Evolutionary conservation across 2,113 vertebrate genomes (phyloP), one percentile per base, ranked within the genome.

Genomic region (Neogale vison): DNA sequence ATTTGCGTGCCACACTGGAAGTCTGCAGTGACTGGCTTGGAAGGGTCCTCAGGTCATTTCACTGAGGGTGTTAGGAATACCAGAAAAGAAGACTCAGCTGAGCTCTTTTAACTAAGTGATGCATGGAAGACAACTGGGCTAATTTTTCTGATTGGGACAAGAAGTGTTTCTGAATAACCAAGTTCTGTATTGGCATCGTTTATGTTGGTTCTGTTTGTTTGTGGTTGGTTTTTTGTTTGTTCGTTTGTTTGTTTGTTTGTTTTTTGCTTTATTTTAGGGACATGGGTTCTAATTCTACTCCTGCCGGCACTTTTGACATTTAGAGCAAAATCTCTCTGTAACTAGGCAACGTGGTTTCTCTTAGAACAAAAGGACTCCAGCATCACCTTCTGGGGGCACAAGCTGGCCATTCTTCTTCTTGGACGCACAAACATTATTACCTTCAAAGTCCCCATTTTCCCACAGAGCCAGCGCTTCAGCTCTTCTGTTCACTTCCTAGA

Each of bases 361-460:
- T 92, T 77, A 84, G 94, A 39, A 98, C n/a, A 96, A 96, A 98
- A 95, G 57, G 63, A 55, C 74, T 80, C 76, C 11, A 76, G 63
- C 92, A 52, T 94, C 93, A 96, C 96, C 97, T 98, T 96, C 95
- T 81, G 14, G 13, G 92, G 96, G 96, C 87, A 96, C 93, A 97
- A 77, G 77, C 97, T 65, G 50, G 61, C 88, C 92, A 95, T 98
- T 98, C 80, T 98, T 97, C 95, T 98, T 92, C 90, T 93, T 86
- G 97, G 96, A 90, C 45, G 17, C 84, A 93, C 84, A 96, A 20
- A 82, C 84, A 57, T 92, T 63, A 69, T 96, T 93, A 97, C 95
- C 98, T 96, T 94, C 96, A 79, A 90, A 97, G 94, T 88, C 94
- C 94, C 81, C 81, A 34, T 95, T 98, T 96, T 98, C 98, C 98